phyloP scores from a whole-genome alignment of 2,888 invertebrate genomes.

The Sialis fuliginosa region DNA sequence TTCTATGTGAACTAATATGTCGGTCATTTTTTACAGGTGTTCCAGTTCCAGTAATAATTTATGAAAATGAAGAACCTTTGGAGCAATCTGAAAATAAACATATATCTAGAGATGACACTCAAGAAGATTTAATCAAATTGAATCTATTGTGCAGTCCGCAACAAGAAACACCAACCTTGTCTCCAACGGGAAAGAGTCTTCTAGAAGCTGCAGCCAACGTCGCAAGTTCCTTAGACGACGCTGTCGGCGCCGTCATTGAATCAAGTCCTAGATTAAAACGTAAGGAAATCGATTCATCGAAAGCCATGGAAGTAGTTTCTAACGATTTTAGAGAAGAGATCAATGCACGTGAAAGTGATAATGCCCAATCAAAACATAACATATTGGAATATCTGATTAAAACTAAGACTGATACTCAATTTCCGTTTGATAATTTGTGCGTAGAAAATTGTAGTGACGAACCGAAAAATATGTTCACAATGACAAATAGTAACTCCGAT shows the following conservation, averaged over 20 bases:
- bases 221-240: conserved; percentile 46
- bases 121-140: not conserved
- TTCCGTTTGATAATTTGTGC: conserved; percentile 3
- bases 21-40: not conserved
- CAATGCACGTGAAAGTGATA: not conserved
- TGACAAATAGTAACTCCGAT: not conserved
- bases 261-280: conserved; percentile 37
- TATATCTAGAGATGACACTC: too few relatives aligned
- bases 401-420: conserved; percentile 5
- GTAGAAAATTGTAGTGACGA: not conserved
- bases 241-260: conserved; percentile 48
- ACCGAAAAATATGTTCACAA: not conserved
- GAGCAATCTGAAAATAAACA: not conserved
- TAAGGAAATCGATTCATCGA: conserved; percentile 25
- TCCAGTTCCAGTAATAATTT: not conserved
- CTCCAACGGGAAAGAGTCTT: conserved; percentile 29
- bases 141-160: conserved; percentile 1
- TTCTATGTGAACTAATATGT: not conserved
- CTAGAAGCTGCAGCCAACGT: conserved; percentile 48
- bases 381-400: conserved; percentile 10
- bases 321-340: not conserved
- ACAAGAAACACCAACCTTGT: conserved; percentile 8
- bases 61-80: not conserved
- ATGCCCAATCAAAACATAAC: conserved; percentile 4
- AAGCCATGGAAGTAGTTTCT: conserved; percentile 4